Percentiles rank a stretch among this genome's conserved stretches.
These are phyloP conservation scores for Dasyprocta punctata DNA, from an alignment of 2,113 vertebrate species.

Conservation along the genomic window DNA sequence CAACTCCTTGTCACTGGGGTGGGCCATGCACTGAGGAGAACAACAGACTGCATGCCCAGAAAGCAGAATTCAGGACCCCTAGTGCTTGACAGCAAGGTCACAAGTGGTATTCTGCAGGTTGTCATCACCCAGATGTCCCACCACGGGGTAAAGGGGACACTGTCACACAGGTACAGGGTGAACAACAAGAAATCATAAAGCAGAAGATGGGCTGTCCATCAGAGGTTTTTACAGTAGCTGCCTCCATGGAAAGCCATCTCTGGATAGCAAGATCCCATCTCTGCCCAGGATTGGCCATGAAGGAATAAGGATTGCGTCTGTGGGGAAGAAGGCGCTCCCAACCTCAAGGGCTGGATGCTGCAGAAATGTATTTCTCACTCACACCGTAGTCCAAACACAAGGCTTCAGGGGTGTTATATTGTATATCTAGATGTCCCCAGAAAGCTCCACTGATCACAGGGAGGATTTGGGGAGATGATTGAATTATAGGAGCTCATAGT, in stretches of 20 bases:
- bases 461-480: not conserved
- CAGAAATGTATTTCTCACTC: not conserved
- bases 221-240: not conserved
- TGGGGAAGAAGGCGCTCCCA: not conserved
- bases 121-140: not conserved
- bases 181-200: not conserved
- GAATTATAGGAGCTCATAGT: not conserved
- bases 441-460: not conserved
- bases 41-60: not conserved
- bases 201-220: not conserved
- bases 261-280: not conserved
- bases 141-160: not conserved
- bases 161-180: fast-evolving
- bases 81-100: not conserved
- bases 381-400: not conserved
- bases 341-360: not conserved
- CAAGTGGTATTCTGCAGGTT: not conserved
- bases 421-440: not conserved
- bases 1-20: not conserved
- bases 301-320: not conserved
- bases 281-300: not conserved
- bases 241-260: not conserved
- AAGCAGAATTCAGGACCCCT: not conserved
- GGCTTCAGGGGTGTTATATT: not conserved
- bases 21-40: not conserved